Base-by-base conservation (phyloP, 2,888 invertebrate genomes). In the Gandaritis pyraliata region DNA sequence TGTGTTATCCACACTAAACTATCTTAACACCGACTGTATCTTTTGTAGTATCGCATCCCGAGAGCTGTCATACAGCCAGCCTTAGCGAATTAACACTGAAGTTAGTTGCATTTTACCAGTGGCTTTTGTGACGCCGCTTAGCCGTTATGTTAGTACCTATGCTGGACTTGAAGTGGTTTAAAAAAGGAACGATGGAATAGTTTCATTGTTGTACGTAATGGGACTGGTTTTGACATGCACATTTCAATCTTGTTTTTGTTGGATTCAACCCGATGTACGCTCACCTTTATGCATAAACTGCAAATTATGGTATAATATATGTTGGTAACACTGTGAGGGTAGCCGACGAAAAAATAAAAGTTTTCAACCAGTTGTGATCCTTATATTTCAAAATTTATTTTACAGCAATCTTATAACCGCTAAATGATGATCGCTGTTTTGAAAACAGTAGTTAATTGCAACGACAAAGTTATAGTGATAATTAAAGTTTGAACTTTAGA, bases 1-100 rank as follows among this genome's bases (percentile, higher is more conserved):
- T 13, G 15, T 48, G 70, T 11, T 74, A 72, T 88, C 89, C 83
- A 78, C 41, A 69, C n/a, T 62, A 68, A 51, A 7, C 71, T 13
- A 64, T 64, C 73, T 58, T 52, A 48, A 61, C 70, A 76, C 73
- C 70, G 75, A 68, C 74, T 78, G 78, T 85, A 88, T 85, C 85
- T 85, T 88, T 87, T 88, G 88, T 88, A 83, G 82, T 81, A 81
- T 82, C 80, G 81, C 84, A 85, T 86, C 80, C 80, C 78, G 73
- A 78, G 81, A 67, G 80, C 89, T 90, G 90, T 91, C 90, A 88
- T 84, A 86, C 80, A 72, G 78, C 83, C 76, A 76, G 80, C 78
- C 83, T 85, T 76, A 78, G 86, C 88, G 88, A 89, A 91, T 90
- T 90, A 90, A 90, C 90, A 87, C 88, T 77, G 72, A 77, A 81